These are phyloP conservation scores for Zygothrica quintamaculata DNA, from an alignment of 2,888 invertebrate genomes.

Conservation along the genomic window DNA sequence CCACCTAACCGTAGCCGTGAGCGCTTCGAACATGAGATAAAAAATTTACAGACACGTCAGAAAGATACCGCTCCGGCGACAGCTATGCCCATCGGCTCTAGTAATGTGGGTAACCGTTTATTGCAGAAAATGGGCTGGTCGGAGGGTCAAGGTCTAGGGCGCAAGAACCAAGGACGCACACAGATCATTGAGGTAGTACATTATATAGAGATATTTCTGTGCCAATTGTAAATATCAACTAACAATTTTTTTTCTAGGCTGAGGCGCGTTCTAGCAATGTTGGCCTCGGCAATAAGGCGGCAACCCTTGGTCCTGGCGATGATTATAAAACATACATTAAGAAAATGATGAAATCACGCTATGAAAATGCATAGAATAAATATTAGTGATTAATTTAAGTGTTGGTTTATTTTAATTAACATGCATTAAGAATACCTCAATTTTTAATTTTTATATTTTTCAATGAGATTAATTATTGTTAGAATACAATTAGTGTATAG, in stretches of 20 bases:
- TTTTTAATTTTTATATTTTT: conserved; percentile 20
- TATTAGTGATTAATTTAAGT: conserved; percentile 12
- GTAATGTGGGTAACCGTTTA: conserved; percentile 97
- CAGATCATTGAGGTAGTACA: conserved; percentile 93
- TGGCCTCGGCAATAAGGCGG: conserved; percentile 92
- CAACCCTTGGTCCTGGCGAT: conserved; percentile 80
- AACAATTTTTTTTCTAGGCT: conserved; percentile 57
- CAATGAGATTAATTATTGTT: conserved; percentile 27
- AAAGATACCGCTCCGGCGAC: conserved; percentile 79
- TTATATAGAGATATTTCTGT: neutral
- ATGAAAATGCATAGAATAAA: conserved; percentile 80
- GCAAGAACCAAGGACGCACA: conserved; percentile 95
- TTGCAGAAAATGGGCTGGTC: conserved; percentile 99
- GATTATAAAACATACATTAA: conserved; percentile 85
- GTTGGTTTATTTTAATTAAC: conserved; percentile 2
- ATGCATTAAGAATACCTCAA: conserved; percentile 46
- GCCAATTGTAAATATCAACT: neutral
- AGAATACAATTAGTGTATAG: conserved; percentile 47
- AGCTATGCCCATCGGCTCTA: conserved; percentile 88
- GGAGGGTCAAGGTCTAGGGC: conserved; percentile 97
- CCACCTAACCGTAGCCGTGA: conserved; percentile 89
- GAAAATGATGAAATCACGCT: conserved; percentile 85
- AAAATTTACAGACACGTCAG: conserved; percentile 83
- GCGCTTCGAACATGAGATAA: conserved; percentile 87
- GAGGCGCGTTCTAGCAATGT: conserved; percentile 88